Evolutionary conservation across 2,888 invertebrate genomes (phyloP).

Genomic region (Conistra vaccinii): DNA sequence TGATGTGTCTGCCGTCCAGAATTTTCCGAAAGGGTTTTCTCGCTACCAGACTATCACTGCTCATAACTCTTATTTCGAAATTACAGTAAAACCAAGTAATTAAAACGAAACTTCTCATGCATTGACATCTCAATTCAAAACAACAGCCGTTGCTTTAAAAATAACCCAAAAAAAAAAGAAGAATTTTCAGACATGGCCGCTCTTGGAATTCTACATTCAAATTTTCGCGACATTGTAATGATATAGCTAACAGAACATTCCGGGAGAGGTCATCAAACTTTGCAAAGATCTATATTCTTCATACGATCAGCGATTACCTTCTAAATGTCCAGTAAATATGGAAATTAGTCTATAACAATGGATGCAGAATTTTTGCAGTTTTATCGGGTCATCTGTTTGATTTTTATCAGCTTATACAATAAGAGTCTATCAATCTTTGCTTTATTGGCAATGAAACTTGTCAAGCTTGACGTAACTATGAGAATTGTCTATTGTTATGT

Average conservation of each 20-base stretch:
- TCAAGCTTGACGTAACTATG: slow-evolving; percentile 30
- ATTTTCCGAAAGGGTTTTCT: slow-evolving; percentile 7
- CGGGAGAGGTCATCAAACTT: slow-evolving; percentile 47
- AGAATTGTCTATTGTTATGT: slow-evolving; percentile 19
- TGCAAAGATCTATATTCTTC: slow-evolving; percentile 44
- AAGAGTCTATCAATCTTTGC: slow-evolving; percentile 39
- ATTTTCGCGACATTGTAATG: slow-evolving; percentile 34
- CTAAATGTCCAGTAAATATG: slow-evolving; percentile 50
- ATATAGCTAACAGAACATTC: slow-evolving; percentile 44
- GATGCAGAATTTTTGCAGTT: slow-evolving; percentile 36
- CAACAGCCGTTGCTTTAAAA: slow-evolving; percentile 57
- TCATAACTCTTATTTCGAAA: not conserved
- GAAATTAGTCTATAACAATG: slow-evolving; percentile 48
- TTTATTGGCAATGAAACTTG: slow-evolving; percentile 40
- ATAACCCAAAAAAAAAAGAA: slow-evolving; percentile 37
- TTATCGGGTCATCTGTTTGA: slow-evolving; percentile 33
- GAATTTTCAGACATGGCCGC: slow-evolving; percentile 21
- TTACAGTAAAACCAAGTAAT: slow-evolving; percentile 31
- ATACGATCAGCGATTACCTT: slow-evolving; percentile 45
- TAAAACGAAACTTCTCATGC: slow-evolving; percentile 29
- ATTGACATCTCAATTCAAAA: slow-evolving; percentile 52
- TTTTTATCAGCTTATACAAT: slow-evolving; percentile 39
- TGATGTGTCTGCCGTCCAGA: not conserved
- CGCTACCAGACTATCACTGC: not conserved
- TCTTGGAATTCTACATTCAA: slow-evolving; percentile 44